Evolutionary conservation across 92 coral and sea anemone genomes (phyloP).

Genomic region (Porites evermanni): DNA sequence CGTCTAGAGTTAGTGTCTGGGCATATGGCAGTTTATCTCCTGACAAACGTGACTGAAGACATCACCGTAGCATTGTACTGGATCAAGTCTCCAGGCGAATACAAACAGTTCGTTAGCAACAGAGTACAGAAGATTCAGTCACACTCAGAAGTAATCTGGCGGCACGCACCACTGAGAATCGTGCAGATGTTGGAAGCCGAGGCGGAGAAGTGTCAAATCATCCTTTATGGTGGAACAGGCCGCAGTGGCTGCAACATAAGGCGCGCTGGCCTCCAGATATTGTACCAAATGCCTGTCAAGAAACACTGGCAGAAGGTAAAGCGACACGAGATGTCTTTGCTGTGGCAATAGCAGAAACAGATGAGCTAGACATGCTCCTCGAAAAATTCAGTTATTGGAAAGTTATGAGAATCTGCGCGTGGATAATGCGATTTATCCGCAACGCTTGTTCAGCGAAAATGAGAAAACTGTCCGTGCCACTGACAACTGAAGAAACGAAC

Average conservation of each 20-base stretch:
- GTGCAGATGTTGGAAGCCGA: slow-evolving; percentile 75
- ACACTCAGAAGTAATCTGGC: slow-evolving; percentile 58
- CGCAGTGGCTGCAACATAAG: slow-evolving; percentile 64
- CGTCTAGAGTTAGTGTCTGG: too few relatives aligned
- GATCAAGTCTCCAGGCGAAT: slow-evolving; percentile 58
- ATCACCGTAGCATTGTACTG: slow-evolving; percentile 71
- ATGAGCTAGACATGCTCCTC: too few relatives aligned
- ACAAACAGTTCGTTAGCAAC: slow-evolving; percentile 68
- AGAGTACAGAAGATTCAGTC: slow-evolving; percentile 66
- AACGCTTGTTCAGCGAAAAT: too few relatives aligned
- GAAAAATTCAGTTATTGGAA: too few relatives aligned
- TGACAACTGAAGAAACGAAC: too few relatives aligned
- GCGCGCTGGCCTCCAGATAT: slow-evolving; percentile 60
- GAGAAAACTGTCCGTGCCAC: too few relatives aligned
- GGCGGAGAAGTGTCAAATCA: slow-evolving; percentile 58
- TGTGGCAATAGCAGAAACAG: too few relatives aligned
- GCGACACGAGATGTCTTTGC: too few relatives aligned
- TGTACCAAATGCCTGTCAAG: not conserved
- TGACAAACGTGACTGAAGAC: slow-evolving; percentile 58
- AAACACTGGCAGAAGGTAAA: too few relatives aligned
- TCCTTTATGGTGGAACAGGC: slow-evolving; percentile 66
- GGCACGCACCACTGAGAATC: slow-evolving; percentile 66
- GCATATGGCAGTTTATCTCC: slow-evolving; percentile 66
- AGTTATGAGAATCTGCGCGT: too few relatives aligned
- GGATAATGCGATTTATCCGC: too few relatives aligned